A percentile compares a stretch with the other conserved stretches of the same genome.
phyloP scores from a whole-genome alignment of 2,113 vertebrate species.

The Odocoileus virginianus region DNA sequence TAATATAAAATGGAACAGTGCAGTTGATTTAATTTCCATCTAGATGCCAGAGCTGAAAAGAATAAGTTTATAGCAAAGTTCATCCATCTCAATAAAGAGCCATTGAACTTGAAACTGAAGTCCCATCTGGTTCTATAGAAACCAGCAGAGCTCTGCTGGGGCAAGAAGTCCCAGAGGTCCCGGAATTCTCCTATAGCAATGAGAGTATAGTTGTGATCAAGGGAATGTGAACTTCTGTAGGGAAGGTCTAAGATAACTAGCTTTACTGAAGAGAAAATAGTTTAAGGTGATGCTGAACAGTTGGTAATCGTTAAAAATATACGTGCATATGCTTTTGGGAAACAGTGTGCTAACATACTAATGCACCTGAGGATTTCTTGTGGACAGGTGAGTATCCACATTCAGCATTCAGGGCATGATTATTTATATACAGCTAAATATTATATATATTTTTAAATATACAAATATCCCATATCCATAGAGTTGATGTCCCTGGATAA shows the following conservation, averaged over 20 bases:
- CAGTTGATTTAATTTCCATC: background rate
- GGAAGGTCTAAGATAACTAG: background rate
- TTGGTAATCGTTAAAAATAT: background rate
- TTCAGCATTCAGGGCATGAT: background rate
- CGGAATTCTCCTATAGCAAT: background rate
- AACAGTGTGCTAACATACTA: background rate
- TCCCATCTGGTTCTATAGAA: background rate
- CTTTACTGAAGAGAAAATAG: background rate
- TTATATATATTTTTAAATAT: background rate
- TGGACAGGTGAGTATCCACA: background rate
- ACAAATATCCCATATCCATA: background rate
- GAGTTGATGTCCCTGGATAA: background rate
- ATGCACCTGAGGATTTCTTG: background rate
- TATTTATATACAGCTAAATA: background rate
- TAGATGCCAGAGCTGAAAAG: background rate
- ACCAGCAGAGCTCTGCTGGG: background rate
- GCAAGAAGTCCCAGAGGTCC: background rate
- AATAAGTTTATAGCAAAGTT: constrained; percentile 10
- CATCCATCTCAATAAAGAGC: background rate
- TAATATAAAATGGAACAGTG: constrained; percentile 3
- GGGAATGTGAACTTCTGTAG: background rate
- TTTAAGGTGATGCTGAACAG: background rate
- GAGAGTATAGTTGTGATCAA: background rate
- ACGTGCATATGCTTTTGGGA: background rate
- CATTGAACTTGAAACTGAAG: constrained; percentile 4